These are phyloP conservation scores for Lepilemur septentrionalis DNA, from an alignment of 2,797 vertebrate species.

Conservation along the genomic window DNA sequence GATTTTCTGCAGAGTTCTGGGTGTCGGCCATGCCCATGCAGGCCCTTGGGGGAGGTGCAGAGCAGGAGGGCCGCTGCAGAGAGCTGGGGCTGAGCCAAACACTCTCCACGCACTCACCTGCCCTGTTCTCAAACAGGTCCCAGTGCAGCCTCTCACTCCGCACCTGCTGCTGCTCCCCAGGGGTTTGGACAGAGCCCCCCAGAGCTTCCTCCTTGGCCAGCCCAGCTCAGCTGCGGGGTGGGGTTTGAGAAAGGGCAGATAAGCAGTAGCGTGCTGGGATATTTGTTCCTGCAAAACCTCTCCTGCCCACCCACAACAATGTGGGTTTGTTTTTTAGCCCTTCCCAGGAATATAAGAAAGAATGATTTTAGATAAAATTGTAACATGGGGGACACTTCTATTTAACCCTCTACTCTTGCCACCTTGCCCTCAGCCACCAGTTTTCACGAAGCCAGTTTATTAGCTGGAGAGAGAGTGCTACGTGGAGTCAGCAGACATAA, in stretches of 20 bases:
- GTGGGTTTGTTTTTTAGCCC: background rate
- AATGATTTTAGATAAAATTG: background rate
- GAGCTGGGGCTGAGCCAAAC: background rate
- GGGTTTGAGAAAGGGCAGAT: background rate
- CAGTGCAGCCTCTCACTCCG: background rate
- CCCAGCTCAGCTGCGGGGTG: background rate
- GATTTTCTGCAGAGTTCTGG: background rate
- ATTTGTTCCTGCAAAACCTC: background rate
- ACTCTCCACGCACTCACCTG: too few species aligned
- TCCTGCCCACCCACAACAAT: background rate
- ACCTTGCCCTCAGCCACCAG: background rate
- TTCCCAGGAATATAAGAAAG: background rate
- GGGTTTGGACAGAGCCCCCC: background rate
- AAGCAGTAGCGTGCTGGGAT: too few species aligned
- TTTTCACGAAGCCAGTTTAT: background rate
- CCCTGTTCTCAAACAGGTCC: background rate
- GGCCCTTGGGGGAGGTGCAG: background rate
- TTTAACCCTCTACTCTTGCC: background rate
- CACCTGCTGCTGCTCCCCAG: background rate
- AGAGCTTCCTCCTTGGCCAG: background rate
- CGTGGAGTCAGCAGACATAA: background rate
- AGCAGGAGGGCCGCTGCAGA: background rate
- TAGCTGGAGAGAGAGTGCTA: background rate
- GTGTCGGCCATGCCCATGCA: background rate
- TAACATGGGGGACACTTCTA: background rate